Evolutionary conservation across 2,888 invertebrate species (phyloP).

Genomic region (Odontomyia ornata): DNA sequence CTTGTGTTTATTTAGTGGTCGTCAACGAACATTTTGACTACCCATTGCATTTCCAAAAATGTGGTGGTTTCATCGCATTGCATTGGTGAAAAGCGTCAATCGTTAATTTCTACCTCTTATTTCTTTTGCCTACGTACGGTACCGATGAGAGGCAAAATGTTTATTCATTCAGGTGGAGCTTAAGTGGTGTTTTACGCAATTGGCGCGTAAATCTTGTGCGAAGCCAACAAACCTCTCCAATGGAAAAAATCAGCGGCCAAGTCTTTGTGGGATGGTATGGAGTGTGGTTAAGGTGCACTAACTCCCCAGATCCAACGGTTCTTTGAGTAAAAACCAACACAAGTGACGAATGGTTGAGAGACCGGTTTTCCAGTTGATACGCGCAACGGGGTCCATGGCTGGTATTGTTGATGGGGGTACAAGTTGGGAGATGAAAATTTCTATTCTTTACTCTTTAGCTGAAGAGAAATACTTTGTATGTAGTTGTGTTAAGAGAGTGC

Average conservation of each 20-base stretch:
- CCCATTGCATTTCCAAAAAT: constrained; percentile 24
- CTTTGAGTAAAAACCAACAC: constrained; percentile 42
- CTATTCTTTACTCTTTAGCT: background rate
- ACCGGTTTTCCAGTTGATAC: constrained; percentile 32
- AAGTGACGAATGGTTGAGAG: constrained; percentile 1
- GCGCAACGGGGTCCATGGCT: constrained; percentile 27
- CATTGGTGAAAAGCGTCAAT: constrained; percentile 12
- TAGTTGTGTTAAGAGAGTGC: constrained; percentile 12
- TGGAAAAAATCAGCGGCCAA: constrained; percentile 18
- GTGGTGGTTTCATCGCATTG: constrained; percentile 5
- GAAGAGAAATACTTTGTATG: constrained; percentile 9
- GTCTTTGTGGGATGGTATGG: constrained; percentile 19
- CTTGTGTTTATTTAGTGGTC: background rate
- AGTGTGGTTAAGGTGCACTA: constrained; percentile 12
- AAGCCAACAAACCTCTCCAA: constrained; percentile 25
- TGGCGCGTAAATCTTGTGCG: constrained; percentile 33
- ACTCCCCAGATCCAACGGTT: constrained; percentile 44
- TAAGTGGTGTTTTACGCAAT: constrained; percentile 35
- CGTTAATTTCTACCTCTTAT: constrained; percentile 7
- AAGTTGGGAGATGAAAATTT: background rate
- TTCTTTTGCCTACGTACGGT: background rate
- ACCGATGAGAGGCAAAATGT: background rate
- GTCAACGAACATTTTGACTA: constrained; percentile 23
- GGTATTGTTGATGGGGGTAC: constrained; percentile 9
- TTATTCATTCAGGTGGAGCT: constrained; percentile 41